These are phyloP conservation scores for Anguilla rostrata DNA, from an alignment of 2,113 vertebrate species.

Conservation along the genomic window DNA sequence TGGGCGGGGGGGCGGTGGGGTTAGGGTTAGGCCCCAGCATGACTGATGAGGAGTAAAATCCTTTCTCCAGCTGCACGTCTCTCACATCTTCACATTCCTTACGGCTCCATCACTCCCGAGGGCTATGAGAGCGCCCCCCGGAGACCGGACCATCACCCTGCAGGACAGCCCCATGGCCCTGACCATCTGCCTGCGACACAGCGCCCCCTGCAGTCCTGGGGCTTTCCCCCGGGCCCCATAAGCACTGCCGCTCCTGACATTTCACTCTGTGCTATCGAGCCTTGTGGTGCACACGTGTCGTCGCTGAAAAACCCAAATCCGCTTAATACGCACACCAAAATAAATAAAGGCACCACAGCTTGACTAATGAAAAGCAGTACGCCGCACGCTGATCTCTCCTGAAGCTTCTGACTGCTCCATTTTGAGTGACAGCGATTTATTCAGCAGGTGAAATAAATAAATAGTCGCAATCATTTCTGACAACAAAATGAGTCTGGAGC, in stretches of 20 bases:
- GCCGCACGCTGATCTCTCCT: too few relatives aligned
- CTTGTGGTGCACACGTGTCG: not conserved
- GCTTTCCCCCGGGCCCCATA: not conserved
- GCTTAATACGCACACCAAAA: not conserved
- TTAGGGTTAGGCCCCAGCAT: slow-evolving; percentile 68
- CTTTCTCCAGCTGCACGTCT: slow-evolving; percentile 74
- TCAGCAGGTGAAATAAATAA: too few relatives aligned
- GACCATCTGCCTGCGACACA: slow-evolving; percentile 58
- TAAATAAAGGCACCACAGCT: not conserved
- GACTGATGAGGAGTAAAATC: slow-evolving; percentile 76
- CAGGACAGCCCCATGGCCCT: slow-evolving; percentile 59
- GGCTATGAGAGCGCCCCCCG: slow-evolving; percentile 61
- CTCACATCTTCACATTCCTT: slow-evolving; percentile 77
- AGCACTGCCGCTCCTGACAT: too few relatives aligned
- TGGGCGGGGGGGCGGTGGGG: slow-evolving; percentile 5
- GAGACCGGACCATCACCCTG: slow-evolving; percentile 67
- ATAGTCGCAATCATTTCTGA: too few relatives aligned
- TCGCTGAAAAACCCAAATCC: not conserved
- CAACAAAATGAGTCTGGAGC: too few relatives aligned
- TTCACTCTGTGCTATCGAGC: not conserved
- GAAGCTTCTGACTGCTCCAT: too few relatives aligned
- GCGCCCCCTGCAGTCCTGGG: slow-evolving; percentile 2
- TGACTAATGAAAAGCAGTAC: too few relatives aligned
- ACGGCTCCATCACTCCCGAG: slow-evolving; percentile 51
- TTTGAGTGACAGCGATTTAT: too few relatives aligned